These are phyloP conservation scores for Pan troglodytes DNA, from an alignment of 2,113 vertebrate species.

Conservation along the genomic window DNA sequence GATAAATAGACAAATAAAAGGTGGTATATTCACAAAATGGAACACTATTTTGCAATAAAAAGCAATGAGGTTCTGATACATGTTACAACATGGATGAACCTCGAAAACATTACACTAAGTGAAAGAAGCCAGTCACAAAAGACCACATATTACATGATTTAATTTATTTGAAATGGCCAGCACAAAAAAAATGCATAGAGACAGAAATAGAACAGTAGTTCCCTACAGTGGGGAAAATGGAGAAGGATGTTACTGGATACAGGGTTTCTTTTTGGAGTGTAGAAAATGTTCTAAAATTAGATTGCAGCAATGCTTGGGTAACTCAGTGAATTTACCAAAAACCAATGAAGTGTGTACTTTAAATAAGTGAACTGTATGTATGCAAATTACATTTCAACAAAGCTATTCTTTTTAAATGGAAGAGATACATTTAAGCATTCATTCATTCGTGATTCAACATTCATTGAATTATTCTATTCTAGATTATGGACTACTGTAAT, in stretches of 20 bases:
- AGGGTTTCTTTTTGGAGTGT: background rate
- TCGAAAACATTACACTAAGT: background rate
- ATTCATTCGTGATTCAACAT: background rate
- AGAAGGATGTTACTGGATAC: background rate
- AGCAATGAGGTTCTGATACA: background rate
- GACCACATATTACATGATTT: background rate
- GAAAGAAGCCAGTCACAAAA: background rate
- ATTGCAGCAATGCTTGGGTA: background rate
- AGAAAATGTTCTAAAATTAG: background rate
- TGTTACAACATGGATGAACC: too few relatives aligned
- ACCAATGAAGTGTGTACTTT: background rate
- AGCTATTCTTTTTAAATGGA: background rate
- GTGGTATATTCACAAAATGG: background rate
- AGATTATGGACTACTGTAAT: background rate
- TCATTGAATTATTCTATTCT: background rate
- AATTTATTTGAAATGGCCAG: background rate
- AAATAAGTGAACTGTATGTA: background rate
- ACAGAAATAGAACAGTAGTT: background rate
- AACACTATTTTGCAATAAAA: background rate
- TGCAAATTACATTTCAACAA: background rate
- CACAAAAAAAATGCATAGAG: background rate
- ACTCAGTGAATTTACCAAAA: background rate
- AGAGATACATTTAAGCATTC: background rate
- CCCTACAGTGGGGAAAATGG: background rate
- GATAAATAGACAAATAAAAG: background rate